These are phyloP conservation scores for Heliconius charithonia DNA, from an alignment of 2,888 invertebrate genomes.

Conservation along the genomic window DNA sequence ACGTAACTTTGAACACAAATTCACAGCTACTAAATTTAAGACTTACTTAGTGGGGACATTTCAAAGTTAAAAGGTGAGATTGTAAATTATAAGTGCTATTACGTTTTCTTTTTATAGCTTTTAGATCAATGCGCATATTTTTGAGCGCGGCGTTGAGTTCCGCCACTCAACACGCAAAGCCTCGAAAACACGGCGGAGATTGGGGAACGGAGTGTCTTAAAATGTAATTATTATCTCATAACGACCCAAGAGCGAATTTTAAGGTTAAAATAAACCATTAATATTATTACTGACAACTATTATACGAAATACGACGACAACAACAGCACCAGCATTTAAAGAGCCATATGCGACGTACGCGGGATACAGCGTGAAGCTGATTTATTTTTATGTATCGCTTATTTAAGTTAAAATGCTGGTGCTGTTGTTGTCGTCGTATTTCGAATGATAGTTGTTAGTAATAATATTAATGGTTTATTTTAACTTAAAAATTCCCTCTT, in stretches of 20 bases:
- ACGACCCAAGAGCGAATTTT: conserved; percentile 32
- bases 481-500: conserved; percentile 24
- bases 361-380: too few relatives aligned
- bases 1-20: conserved; percentile 54
- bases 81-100: conserved; percentile 19
- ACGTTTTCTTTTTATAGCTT: conserved; percentile 11
- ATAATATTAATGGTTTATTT: conserved; percentile 4
- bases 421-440: background rate
- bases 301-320: background rate
- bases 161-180: too few relatives aligned
- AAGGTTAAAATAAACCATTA: background rate
- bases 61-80: conserved; percentile 32
- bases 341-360: too few relatives aligned
- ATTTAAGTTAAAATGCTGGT: too few relatives aligned
- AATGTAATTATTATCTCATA: conserved; percentile 1
- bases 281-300: background rate
- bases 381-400: too few relatives aligned
- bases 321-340: background rate
- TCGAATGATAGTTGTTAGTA: background rate
- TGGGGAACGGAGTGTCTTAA: too few relatives aligned
- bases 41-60: conserved; percentile 36
- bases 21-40: conserved; percentile 44
- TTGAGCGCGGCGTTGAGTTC: too few relatives aligned
- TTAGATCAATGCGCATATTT: background rate
- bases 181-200: too few relatives aligned